phyloP scores from a whole-genome alignment of 2,113 vertebrate genomes.

The Pterophyllum scalare region DNA sequence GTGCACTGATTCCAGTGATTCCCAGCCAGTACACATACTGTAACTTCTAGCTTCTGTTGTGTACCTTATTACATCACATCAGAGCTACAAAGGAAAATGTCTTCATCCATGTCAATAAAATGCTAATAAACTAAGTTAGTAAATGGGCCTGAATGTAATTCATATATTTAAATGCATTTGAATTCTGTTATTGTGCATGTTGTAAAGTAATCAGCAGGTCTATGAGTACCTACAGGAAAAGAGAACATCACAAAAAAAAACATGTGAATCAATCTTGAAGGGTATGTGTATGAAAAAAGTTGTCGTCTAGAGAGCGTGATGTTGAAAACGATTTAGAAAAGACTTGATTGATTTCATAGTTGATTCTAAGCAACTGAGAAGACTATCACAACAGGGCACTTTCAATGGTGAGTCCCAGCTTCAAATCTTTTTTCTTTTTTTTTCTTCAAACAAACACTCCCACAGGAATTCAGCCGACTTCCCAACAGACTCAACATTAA shows the following conservation, averaged over 20 bases:
- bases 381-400: background rate
- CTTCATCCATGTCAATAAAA: too few species aligned
- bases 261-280: background rate
- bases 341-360: background rate
- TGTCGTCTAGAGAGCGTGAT: background rate
- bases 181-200: background rate
- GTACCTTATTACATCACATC: too few species aligned
- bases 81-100: too few species aligned
- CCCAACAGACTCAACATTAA: conserved; percentile 2
- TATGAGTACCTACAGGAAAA: background rate
- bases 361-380: background rate
- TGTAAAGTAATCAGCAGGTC: background rate
- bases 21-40: too few species aligned
- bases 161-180: background rate
- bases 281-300: background rate
- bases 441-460: background rate
- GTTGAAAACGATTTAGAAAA: background rate
- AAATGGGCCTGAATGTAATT: background rate
- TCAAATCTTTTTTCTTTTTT: background rate
- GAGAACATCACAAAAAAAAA: background rate
- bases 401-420: background rate
- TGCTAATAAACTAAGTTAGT: too few species aligned
- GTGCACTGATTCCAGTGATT: too few species aligned
- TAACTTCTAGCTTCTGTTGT: too few species aligned
- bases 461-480: background rate